Evolutionary conservation across 37 sponge, comb jelly and placozoan species (phyloP), one percentile per base, ranked within the genome.

Genomic region (Mnemiopsis leidyi): DNA sequence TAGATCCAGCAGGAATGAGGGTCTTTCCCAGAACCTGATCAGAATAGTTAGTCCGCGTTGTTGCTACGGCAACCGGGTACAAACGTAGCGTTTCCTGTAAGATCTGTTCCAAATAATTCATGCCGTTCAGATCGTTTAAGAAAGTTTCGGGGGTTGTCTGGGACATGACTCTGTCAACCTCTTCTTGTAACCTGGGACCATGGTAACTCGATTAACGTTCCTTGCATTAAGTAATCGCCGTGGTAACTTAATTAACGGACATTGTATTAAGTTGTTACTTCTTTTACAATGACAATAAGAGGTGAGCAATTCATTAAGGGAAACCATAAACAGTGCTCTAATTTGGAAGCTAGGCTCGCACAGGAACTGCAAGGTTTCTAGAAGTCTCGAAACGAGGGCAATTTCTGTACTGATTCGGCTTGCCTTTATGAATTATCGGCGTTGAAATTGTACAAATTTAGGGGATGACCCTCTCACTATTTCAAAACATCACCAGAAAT

Each of bases 1-100:
- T 40, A 0, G 90, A 85, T 35, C 36, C 36, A 26, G 90, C 90
- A 23, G 90, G 90, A 28, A 85, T 85, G 90, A 85, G 90, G 1
- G 90, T 85, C 36, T 85, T 85, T n/a, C 90, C 90, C 29, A 85
- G 90, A 1, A 36, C n/a, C 48, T 39, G 38, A 18, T 85, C 90
- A 1, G 25, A 25, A 61, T 38, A 25, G 30, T 85, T 85, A 39
- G 90, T 85, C 0, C 90, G 40, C 3, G 90, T 85, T 0, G 90
- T 85, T 18, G 90, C 90, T 61, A 39, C 35, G 28, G 35, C 90
- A 18, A 85, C 90, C 38, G 36, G 32, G 61, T 85, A 85, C 90
- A 85, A 39, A 1, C 90, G 2, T 16, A 85, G 48, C 0, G 48
- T 40, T 39, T 85, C 90, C 90, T 38, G 61, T 1, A 85, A 39